A percentile compares a stretch with the other conserved stretches of the same genome.
These are phyloP conservation scores for Archivesica marissinica DNA, from an alignment of 1,140 invertebrate genomes.

Conservation along the genomic window DNA sequence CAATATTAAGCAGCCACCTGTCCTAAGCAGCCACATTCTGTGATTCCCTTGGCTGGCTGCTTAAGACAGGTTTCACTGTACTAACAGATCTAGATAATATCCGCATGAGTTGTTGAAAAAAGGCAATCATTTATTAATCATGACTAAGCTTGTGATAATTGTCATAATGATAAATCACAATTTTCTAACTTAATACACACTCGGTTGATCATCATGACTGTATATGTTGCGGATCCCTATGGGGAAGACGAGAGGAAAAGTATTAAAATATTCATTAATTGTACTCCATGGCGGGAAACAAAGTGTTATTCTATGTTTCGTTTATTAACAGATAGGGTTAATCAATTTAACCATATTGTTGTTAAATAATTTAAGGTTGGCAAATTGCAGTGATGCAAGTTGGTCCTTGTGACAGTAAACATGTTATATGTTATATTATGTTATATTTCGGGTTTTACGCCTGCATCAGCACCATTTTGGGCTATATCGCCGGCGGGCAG, in stretches of 20 bases:
- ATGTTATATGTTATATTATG: no score
- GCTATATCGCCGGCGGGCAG: no score
- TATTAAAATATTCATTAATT: conserved; percentile 2
- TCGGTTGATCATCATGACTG: neutral
- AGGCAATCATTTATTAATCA: neutral
- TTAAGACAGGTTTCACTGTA: neutral
- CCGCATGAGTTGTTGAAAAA: neutral
- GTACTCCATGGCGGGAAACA: neutral
- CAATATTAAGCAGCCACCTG: no score
- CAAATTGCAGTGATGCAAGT: no score
- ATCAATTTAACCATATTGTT: no score
- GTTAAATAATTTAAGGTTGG: no score
- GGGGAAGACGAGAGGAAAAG: neutral
- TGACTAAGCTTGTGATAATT: neutral
- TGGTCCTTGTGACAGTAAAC: no score
- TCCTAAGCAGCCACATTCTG: no score
- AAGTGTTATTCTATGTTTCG: neutral
- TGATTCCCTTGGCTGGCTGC: neutral
- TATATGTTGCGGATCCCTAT: neutral
- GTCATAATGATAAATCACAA: neutral
- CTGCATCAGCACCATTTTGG: no score
- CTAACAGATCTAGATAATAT: neutral
- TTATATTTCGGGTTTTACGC: no score
- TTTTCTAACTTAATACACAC: neutral
- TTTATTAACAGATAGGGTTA: neutral